Conservation (phyloP, 2,113 vertebrate species). For the Engystomops pustulosus region DNA sequence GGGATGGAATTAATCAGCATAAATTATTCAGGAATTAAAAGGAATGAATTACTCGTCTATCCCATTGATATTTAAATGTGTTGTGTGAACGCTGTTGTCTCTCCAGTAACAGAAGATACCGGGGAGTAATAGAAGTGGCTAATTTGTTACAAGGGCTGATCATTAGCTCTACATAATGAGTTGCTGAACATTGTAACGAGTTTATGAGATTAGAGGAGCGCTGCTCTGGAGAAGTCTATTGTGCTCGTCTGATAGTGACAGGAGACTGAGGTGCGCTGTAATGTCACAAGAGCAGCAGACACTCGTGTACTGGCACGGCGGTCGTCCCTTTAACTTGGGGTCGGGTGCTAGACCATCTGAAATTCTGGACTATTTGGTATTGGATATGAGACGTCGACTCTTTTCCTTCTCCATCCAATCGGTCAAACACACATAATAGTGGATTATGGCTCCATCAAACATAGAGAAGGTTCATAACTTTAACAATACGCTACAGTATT, state of each 20-base stretch:
- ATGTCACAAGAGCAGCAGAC: too few species aligned
- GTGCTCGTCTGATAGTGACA: not conserved
- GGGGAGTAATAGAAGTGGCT: not conserved
- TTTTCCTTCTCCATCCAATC: too few species aligned
- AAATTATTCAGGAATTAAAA: not conserved
- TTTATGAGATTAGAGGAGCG: not conserved
- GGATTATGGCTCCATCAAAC: too few species aligned
- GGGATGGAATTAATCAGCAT: not conserved
- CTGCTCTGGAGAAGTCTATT: conserved; percentile 6
- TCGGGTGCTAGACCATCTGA: too few species aligned
- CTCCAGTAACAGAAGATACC: not conserved
- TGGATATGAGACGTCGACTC: too few species aligned
- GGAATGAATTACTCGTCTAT: not conserved
- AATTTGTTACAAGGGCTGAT: not conserved
- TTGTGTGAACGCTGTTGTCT: not conserved
- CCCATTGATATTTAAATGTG: conserved; percentile 1
- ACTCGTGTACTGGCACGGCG: too few species aligned
- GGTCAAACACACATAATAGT: too few species aligned
- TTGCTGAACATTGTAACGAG: not conserved
- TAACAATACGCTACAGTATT: too few species aligned
- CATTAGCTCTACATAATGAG: not conserved
- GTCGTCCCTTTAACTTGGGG: too few species aligned
- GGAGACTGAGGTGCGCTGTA: not conserved
- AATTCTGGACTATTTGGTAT: too few species aligned
- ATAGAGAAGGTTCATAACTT: too few species aligned